Evolutionary conservation across 2,888 invertebrate genomes (phyloP), one percentile per base, ranked within the genome.

Genomic region (Lithosia quadra): DNA sequence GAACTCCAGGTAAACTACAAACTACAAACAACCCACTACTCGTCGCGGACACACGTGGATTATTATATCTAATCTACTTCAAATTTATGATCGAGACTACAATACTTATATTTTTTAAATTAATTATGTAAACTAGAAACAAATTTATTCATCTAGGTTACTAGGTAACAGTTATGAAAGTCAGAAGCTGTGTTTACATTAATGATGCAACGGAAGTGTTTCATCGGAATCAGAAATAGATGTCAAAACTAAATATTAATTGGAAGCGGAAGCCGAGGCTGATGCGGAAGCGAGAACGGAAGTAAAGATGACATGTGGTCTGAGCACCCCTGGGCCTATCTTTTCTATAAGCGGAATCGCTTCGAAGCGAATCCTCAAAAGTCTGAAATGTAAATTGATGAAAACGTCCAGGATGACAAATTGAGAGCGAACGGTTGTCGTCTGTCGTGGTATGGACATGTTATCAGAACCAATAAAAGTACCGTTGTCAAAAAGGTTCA

Each of bases 111-210:
- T 18, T 43, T 43, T 36, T 43, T 3, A 49, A 49, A n/a, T 49
- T 49, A 49, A 49, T 49, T 49, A 49, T 49, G 49, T 49, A 49
- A 49, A 49, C 49, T n/a, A 49, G n/a, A 49, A n/a, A 49, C 49
- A 49, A 49, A 49, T 49, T 0, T 49, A 49, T 49, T 49, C 49
- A 49, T 49, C 49, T 49, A 18, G 49, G 49, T 49, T 49, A 49
- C 49, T 49, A n/a, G 49, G 49, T 49, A n/a, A 49, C 49, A 49
- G 49, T 49, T 49, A 49, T 49, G 49, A 49, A 49, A 49, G 49
- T 49, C n/a, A 43, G 18, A 49, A 49, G 49, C n/a, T 49, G n/a
- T 49, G 9, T 49, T 49, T n/a, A 9, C 49, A 18, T n/a, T 49
- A 49, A 9, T 49, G 49, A 49, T 49, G 49, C n/a, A 49, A 49